Conservation (phyloP, 2,797 vertebrate species). For the Anguilla obscura region DNA sequence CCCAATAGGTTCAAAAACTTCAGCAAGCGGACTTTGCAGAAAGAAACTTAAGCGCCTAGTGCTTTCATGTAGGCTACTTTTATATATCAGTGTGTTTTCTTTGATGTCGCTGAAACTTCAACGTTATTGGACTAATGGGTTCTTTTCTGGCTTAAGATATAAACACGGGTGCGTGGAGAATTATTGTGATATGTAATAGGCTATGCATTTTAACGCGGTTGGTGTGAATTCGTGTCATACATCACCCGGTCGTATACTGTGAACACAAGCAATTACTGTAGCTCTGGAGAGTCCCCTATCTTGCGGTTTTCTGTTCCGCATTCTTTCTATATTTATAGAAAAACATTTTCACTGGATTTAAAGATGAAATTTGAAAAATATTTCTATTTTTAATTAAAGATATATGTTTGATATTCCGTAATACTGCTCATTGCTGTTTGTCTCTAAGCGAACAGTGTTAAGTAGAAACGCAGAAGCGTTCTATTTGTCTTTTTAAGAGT, state of each 20-base stretch:
- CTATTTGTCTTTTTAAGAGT: not conserved
- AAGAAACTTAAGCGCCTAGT: not conserved
- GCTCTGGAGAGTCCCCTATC: not conserved
- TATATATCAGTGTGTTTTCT: not conserved
- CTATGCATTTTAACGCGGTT: not conserved
- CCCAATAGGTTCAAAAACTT: not conserved
- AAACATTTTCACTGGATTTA: constrained; percentile 9
- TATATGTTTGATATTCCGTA: not conserved
- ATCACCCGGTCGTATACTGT: constrained; percentile 14
- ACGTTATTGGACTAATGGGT: not conserved
- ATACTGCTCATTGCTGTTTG: not conserved
- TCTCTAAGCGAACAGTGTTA: not conserved
- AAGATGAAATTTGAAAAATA: not conserved
- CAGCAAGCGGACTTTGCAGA: not conserved
- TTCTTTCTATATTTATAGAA: not conserved
- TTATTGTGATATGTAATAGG: not conserved
- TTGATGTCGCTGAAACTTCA: not conserved
- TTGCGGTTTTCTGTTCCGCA: not conserved
- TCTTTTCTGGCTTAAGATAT: not conserved
- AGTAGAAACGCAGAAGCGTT: not conserved
- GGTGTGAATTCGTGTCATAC: constrained; percentile 5
- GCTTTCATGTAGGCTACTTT: too few species aligned
- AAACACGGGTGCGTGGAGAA: not conserved
- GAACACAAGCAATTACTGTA: not conserved
- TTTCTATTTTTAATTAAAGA: not conserved